Conservation (phyloP, 2,888 invertebrate species). For the Carpatolechia fugitivella region DNA sequence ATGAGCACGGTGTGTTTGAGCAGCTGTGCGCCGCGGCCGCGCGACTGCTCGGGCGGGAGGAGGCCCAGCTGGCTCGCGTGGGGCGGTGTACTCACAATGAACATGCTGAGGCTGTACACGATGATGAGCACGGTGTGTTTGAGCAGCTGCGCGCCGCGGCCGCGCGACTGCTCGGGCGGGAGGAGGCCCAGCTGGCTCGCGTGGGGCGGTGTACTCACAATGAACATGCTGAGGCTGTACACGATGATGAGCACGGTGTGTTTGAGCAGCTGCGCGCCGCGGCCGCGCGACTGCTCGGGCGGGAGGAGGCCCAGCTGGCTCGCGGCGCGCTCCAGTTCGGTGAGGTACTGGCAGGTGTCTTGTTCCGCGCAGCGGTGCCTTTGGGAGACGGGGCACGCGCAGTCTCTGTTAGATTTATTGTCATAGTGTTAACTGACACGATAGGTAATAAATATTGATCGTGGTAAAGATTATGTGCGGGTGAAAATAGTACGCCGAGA, state of each 20-base stretch:
- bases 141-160: constrained; percentile 82
- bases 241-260: constrained; percentile 91
- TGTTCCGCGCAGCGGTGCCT: constrained; percentile 40
- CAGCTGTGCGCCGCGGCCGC: constrained; percentile 81
- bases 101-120: constrained; percentile 90
- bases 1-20: constrained; percentile 90
- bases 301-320: constrained; percentile 59
- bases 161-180: constrained; percentile 60
- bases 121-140: constrained; percentile 91
- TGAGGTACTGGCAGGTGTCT: constrained; percentile 51
- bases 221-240: constrained; percentile 91
- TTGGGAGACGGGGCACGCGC: constrained; percentile 59
- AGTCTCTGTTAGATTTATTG: constrained; percentile 40
- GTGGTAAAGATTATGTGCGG: too few relatives aligned
- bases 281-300: constrained; percentile 57
- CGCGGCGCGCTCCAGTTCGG: constrained; percentile 59
- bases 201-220: constrained; percentile 83
- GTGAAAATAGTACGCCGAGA: too few relatives aligned
- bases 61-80: constrained; percentile 43
- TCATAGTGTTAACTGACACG: background rate
- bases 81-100: constrained; percentile 84
- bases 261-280: constrained; percentile 84
- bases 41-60: constrained; percentile 59
- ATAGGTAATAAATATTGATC: too few relatives aligned
- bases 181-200: constrained; percentile 58